phyloP scores from a whole-genome alignment of 2,797 vertebrate species.

The Platalea minor region DNA sequence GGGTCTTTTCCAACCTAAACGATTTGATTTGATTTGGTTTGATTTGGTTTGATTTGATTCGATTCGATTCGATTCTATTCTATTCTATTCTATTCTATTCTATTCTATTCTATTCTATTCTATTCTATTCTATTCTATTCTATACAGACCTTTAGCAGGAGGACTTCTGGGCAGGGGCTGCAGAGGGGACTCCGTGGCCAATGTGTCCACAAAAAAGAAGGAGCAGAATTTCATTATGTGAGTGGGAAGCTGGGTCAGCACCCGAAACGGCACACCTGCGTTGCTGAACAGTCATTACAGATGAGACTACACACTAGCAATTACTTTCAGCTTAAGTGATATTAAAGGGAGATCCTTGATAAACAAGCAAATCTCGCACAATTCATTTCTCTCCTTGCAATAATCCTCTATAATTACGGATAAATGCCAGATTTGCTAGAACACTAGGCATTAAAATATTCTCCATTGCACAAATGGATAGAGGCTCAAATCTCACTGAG shows the following conservation, averaged over 20 bases:
- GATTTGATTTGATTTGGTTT: no score
- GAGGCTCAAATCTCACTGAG: background rate
- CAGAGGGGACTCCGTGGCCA: background rate
- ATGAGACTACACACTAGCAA: background rate
- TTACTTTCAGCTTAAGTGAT: slow-evolving; percentile 46
- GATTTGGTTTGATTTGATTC: no score
- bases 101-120: no score
- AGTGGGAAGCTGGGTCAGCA: background rate
- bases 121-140: no score
- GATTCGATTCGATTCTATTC: no score
- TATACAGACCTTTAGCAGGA: fast-evolving
- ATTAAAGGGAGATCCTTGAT: slow-evolving; percentile 23
- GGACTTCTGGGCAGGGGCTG: background rate
- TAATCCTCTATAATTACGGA: slow-evolving; percentile 55
- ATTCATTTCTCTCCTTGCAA: background rate
- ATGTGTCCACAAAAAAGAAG: background rate
- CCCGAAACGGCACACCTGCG: background rate
- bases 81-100: no score
- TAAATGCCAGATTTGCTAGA: slow-evolving; percentile 29
- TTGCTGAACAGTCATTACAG: background rate
- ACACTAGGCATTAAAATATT: background rate
- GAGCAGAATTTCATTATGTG: fast-evolving
- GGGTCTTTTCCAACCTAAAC: no score
- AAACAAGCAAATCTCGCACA: slow-evolving; percentile 1
- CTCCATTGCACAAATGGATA: background rate